Percentiles rank a stretch among this genome's conserved stretches.
These are phyloP conservation scores for Harmothoe impar DNA, from an alignment of 2,888 invertebrate genomes.

Conservation along the genomic window DNA sequence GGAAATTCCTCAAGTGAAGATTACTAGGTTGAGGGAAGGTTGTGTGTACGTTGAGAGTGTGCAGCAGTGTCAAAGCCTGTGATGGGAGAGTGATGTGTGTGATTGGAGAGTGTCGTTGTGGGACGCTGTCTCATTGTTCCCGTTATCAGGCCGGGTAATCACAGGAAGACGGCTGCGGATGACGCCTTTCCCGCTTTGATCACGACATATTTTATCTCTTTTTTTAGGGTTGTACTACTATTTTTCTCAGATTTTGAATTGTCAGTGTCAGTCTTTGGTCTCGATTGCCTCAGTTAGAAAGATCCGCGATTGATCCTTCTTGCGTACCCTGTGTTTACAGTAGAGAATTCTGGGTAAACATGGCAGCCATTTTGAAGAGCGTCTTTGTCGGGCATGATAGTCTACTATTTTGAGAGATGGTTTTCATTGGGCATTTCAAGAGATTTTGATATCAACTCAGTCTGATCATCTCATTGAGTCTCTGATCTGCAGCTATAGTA, in stretches of 20 bases:
- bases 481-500: too few species aligned
- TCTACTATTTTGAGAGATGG: too few species aligned
- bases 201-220: neutral
- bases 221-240: too few species aligned
- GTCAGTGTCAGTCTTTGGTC: neutral
- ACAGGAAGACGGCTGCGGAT: neutral
- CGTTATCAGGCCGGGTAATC: slow-evolving; percentile 12
- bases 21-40: neutral
- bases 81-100: neutral
- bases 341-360: neutral
- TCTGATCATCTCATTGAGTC: too few species aligned
- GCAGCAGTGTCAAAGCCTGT: neutral
- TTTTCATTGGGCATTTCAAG: too few species aligned
- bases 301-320: neutral
- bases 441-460: too few species aligned
- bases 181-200: neutral
- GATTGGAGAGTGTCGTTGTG: neutral
- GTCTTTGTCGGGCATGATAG: too few species aligned
- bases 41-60: neutral
- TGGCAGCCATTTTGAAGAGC: neutral
- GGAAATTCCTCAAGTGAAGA: slow-evolving; percentile 6
- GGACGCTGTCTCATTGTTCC: slow-evolving; percentile 19
- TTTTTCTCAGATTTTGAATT: neutral
- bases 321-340: neutral
- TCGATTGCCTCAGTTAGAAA: neutral